phyloP scores from a whole-genome alignment of 1,140 invertebrate species.

The Heterodera carotae region DNA sequence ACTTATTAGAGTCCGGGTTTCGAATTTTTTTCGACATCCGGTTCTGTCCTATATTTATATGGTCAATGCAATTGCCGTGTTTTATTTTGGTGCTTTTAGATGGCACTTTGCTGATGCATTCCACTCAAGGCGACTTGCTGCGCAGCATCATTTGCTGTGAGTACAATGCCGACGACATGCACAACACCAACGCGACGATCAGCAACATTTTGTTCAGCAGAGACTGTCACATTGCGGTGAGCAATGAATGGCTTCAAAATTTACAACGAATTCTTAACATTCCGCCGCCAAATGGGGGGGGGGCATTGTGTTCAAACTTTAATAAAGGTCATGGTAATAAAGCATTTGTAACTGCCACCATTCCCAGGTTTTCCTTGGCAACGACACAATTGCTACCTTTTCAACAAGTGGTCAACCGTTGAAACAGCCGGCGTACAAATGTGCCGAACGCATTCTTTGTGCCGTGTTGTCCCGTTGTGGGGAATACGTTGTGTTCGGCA shows the following conservation, averaged over 20 bases:
- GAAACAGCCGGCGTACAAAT: slow-evolving; percentile 69
- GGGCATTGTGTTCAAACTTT: too few species aligned
- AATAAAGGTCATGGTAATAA: background rate
- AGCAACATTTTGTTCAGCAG: slow-evolving; percentile 73
- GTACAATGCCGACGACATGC: background rate
- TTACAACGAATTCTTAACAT: too few species aligned
- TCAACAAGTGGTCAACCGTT: slow-evolving; percentile 87
- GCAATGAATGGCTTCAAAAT: too few species aligned
- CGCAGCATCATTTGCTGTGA: slow-evolving; percentile 69
- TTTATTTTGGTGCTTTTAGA: slow-evolving; percentile 74
- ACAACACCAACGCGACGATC: slow-evolving; percentile 8
- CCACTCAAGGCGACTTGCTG: slow-evolving; percentile 94
- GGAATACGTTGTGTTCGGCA: slow-evolving; percentile 90
- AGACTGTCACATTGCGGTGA: slow-evolving; percentile 87
- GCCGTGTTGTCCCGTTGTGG: slow-evolving; percentile 91
- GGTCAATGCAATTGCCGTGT: too few species aligned
- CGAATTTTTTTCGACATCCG: too few species aligned
- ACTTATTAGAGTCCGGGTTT: too few species aligned
- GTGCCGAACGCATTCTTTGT: slow-evolving; percentile 73
- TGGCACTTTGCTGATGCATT: slow-evolving; percentile 93
- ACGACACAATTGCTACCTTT: slow-evolving; percentile 68
- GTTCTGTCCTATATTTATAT: too few species aligned
- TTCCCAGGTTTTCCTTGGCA: slow-evolving; percentile 76
- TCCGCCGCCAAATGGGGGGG: too few species aligned
- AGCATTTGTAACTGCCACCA: background rate